Evolutionary conservation across 1,140 invertebrate species (phyloP).

Genomic region (Tetranychus cinnabarinus): DNA sequence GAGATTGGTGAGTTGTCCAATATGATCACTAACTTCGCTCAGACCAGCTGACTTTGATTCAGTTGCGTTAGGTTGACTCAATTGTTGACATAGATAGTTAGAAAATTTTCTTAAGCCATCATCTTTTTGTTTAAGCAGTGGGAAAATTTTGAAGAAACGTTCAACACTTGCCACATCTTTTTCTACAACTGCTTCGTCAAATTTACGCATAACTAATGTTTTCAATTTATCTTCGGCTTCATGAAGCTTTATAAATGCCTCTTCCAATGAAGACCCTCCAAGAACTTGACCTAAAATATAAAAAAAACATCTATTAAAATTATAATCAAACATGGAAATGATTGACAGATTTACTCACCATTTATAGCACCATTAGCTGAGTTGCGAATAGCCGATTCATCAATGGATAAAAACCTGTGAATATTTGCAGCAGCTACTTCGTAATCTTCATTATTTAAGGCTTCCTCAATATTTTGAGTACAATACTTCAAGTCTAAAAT

Average conservation of each 20-base stretch:
- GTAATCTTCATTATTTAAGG: constrained; percentile 64
- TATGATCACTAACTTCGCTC: constrained; percentile 24
- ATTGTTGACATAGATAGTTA: constrained; percentile 62
- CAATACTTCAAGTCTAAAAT: constrained; percentile 84
- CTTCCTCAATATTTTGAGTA: constrained; percentile 77
- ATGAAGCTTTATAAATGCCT: constrained; percentile 55
- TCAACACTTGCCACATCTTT: constrained; percentile 79
- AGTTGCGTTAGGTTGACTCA: constrained; percentile 17
- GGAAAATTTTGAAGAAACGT: constrained; percentile 93
- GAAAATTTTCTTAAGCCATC: constrained; percentile 78
- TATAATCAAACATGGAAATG: constrained; percentile 9
- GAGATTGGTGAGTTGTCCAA: constrained; percentile 53
- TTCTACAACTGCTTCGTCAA: constrained; percentile 69
- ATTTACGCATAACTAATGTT: constrained; percentile 46
- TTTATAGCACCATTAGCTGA: constrained; percentile 7
- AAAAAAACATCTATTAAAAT: not conserved
- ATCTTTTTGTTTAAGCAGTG: constrained; percentile 67
- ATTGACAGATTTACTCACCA: constrained; percentile 6
- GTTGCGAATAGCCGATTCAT: constrained; percentile 51
- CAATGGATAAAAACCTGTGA: constrained; percentile 79
- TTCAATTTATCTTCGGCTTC: constrained; percentile 53
- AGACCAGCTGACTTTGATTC: not conserved
- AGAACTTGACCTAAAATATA: not conserved
- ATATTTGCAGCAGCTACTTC: constrained; percentile 81
- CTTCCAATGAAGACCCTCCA: constrained; percentile 28